phyloP scores from a whole-genome alignment of 2,888 invertebrate species.

The Serripes groenlandicus region DNA sequence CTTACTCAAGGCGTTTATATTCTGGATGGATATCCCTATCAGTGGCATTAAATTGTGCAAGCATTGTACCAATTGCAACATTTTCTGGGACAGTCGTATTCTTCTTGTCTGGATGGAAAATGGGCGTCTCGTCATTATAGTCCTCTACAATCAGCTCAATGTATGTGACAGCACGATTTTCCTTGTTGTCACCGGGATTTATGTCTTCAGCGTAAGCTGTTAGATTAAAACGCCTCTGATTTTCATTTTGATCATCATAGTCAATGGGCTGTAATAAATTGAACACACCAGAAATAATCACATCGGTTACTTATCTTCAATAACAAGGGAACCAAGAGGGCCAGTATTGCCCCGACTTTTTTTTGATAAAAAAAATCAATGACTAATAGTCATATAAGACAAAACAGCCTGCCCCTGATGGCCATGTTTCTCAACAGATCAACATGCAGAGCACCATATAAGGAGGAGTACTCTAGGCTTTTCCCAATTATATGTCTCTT shows the following conservation, averaged over 20 bases:
- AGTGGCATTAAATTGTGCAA: conserved; percentile 98
- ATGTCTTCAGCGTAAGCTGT: conserved; percentile 81
- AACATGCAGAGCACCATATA: no score
- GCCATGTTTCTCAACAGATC: no score
- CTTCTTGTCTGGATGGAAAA: conserved; percentile 88
- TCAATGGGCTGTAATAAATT: conserved; percentile 80
- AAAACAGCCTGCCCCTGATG: no score
- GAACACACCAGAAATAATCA: conserved; percentile 3
- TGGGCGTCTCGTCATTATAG: conserved; percentile 99
- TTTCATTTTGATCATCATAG: conserved; percentile 78
- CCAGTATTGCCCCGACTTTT: no score
- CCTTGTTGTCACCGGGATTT: conserved; percentile 30
- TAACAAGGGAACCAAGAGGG: no score
- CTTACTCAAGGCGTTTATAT: conserved; percentile 81
- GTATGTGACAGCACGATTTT: conserved; percentile 92
- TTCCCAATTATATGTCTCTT: no score
- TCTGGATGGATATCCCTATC: conserved; percentile 97
- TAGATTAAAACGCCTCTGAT: conserved; percentile 79
- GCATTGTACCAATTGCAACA: conserved; percentile 94
- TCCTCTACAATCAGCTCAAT: conserved; percentile 99
- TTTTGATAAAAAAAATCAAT: no score
- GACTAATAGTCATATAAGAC: no score
- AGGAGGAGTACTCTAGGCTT: no score
- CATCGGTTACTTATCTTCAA: no score
- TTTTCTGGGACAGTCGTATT: conserved; percentile 93